A percentile compares a stretch with the other conserved stretches of the same genome.
These are phyloP conservation scores for Riptortus pedestris DNA, from an alignment of 1,140 invertebrate genomes.

Conservation along the genomic window DNA sequence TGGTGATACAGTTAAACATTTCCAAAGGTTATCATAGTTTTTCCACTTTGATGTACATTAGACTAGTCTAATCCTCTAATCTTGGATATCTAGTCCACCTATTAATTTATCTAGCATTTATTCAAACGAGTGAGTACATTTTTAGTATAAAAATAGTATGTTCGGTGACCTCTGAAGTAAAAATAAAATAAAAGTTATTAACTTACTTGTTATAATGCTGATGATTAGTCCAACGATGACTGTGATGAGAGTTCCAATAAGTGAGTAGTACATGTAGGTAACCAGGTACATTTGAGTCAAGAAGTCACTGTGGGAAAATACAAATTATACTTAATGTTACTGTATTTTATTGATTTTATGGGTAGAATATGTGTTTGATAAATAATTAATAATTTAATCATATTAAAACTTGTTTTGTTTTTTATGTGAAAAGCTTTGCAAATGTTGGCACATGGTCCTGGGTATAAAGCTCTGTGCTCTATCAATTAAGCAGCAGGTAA, in stretches of 20 bases:
- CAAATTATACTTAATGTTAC: not conserved
- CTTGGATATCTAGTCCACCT: too few species aligned
- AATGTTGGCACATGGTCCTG: too few species aligned
- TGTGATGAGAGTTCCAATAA: constrained; percentile 55
- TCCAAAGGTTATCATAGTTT: too few species aligned
- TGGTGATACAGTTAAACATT: too few species aligned
- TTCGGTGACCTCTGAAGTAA: not conserved
- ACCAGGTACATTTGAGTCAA: constrained; percentile 51
- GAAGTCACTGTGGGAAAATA: constrained; percentile 41
- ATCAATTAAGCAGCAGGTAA: too few species aligned
- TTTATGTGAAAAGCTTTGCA: not conserved
- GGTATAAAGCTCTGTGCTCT: too few species aligned
- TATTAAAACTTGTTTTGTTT: not conserved
- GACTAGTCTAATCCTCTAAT: too few species aligned
- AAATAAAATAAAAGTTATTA: constrained; percentile 12
- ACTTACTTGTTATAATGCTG: constrained; percentile 47
- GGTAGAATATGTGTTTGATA: not conserved
- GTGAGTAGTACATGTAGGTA: constrained; percentile 65
- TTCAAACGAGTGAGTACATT: too few species aligned
- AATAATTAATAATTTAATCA: not conserved
- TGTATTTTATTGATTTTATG: not conserved
- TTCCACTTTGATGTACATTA: too few species aligned
- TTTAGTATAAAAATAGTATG: not conserved
- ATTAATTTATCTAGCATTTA: too few species aligned
- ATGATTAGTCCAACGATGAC: constrained; percentile 52